phyloP scores from a whole-genome alignment of 2,797 vertebrate species.

The Lindbergichthys nudifrons region DNA sequence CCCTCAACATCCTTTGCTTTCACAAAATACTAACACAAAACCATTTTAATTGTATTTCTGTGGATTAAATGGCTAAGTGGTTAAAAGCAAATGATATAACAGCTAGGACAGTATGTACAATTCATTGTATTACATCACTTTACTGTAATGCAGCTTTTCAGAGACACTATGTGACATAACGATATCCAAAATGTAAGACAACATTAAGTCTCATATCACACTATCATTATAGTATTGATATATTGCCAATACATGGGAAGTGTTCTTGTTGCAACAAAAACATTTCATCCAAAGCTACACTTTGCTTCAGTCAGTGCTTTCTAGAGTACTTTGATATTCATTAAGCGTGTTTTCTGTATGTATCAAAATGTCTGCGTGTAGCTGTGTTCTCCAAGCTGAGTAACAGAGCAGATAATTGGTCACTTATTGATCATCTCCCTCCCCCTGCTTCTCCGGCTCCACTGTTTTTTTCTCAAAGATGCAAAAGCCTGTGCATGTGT shows the following conservation, averaged over 20 bases:
- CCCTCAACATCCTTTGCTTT: no score
- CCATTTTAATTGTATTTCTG: no score
- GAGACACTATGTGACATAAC: no score
- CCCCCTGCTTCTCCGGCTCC: conserved; percentile 37
- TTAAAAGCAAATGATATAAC: no score
- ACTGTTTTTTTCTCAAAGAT: conserved; percentile 21
- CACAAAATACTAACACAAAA: no score
- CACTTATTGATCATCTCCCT: conserved; percentile 60
- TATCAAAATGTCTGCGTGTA: conserved; percentile 13
- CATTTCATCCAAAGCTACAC: neutral
- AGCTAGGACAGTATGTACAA: no score
- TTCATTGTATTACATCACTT: no score
- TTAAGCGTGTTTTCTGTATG: conserved; percentile 7
- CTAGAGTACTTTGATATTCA: neutral
- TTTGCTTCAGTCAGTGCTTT: neutral
- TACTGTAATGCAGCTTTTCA: no score
- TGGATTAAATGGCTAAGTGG: no score
- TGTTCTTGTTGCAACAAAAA: conserved; percentile 3
- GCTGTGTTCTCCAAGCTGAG: conserved; percentile 18
- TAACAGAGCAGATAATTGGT: conserved; percentile 45
- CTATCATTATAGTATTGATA: neutral
- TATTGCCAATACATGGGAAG: neutral
- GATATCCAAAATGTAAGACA: no score
- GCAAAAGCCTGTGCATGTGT: conserved; percentile 30
- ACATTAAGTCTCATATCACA: no score